These are phyloP conservation scores for Eufriesea mexicana DNA, from an alignment of 1,140 invertebrate genomes.

Conservation along the genomic window DNA sequence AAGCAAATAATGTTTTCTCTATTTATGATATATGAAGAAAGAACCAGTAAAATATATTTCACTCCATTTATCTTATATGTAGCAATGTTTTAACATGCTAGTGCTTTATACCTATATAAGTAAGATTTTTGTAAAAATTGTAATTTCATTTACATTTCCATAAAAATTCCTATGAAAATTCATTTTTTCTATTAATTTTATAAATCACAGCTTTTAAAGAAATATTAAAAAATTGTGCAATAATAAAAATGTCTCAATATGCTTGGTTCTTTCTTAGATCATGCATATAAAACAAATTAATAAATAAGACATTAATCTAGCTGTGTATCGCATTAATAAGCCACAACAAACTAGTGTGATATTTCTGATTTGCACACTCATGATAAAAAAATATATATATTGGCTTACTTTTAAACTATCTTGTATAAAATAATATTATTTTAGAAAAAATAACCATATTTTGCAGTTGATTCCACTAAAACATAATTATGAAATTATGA, in stretches of 20 bases:
- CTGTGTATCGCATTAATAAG: conserved; percentile 44
- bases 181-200: neutral
- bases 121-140: neutral
- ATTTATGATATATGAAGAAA: conserved; percentile 17
- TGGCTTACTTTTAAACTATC: conserved; percentile 11
- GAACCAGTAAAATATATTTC: conserved; percentile 21
- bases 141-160: neutral
- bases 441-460: conserved; percentile 4
- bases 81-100: conserved; percentile 10
- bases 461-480: neutral
- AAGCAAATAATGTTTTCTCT: conserved; percentile 40
- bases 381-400: conserved; percentile 4
- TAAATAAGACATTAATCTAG: conserved; percentile 41
- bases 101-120: neutral
- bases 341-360: conserved; percentile 32
- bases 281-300: conserved; percentile 40
- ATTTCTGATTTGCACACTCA: conserved; percentile 8
- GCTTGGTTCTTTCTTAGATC: conserved; percentile 42
- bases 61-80: neutral
- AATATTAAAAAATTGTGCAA: conserved; percentile 3
- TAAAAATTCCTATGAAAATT: neutral
- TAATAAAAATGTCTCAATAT: neutral
- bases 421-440: conserved; percentile 12
- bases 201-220: neutral
- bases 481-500: conserved; percentile 13